A percentile compares a stretch with the other conserved stretches of the same genome.
phyloP scores from a whole-genome alignment of 2,888 invertebrate species.

The Apantesis nais region DNA sequence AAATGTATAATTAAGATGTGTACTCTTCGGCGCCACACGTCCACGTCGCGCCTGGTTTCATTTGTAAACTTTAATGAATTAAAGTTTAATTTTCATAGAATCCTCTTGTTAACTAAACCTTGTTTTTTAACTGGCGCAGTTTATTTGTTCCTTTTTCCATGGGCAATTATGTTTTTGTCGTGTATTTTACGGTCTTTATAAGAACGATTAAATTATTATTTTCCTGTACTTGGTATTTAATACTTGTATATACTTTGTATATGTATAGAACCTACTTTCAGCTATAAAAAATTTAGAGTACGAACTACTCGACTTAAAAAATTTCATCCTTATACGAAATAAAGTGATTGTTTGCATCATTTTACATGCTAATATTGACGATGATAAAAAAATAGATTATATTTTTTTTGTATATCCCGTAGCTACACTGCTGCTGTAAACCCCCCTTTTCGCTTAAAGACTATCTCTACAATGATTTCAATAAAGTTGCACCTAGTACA shows the following conservation, averaged over 20 bases:
- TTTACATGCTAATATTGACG: slow-evolving; percentile 64
- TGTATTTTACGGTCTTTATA: slow-evolving; percentile 35
- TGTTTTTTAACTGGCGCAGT: slow-evolving; percentile 48
- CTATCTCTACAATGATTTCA: slow-evolving; percentile 49
- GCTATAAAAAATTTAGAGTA: slow-evolving; percentile 30
- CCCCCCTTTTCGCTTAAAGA: slow-evolving; percentile 41
- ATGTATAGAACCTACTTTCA: too few relatives aligned
- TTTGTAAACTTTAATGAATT: slow-evolving; percentile 72
- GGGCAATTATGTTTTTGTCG: slow-evolving; percentile 55
- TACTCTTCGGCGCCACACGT: slow-evolving; percentile 75
- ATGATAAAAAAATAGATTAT: slow-evolving; percentile 61
- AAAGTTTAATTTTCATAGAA: slow-evolving; percentile 64
- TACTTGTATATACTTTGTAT: slow-evolving; percentile 20
- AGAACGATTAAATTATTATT: slow-evolving; percentile 38
- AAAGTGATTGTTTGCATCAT: slow-evolving; percentile 55
- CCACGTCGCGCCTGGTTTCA: slow-evolving; percentile 63
- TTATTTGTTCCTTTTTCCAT: slow-evolving; percentile 61
- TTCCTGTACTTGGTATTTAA: slow-evolving; percentile 21
- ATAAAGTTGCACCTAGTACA: slow-evolving; percentile 56
- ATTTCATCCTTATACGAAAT: slow-evolving; percentile 42
- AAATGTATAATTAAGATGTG: slow-evolving; percentile 78
- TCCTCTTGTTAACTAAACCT: slow-evolving; percentile 56
- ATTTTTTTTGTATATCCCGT: slow-evolving; percentile 60
- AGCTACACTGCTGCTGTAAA: slow-evolving; percentile 46
- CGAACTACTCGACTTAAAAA: slow-evolving; percentile 19